phyloP scores from a whole-genome alignment of 1,140 invertebrate genomes.

The Drosophila cardini region DNA sequence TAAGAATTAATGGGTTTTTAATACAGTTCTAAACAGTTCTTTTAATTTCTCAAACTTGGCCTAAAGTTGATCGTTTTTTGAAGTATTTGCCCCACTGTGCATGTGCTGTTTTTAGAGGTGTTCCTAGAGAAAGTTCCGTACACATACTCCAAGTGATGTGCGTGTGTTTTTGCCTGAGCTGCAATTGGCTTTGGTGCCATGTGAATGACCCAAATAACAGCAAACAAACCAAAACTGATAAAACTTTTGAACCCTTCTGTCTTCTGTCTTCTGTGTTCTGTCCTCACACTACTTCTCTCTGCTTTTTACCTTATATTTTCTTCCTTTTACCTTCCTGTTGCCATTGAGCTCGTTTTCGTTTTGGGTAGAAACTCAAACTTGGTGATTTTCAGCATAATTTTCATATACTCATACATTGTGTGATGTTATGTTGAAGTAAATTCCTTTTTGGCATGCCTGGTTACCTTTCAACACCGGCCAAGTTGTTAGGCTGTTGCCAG shows the following conservation, averaged over 20 bases:
- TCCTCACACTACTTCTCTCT: too few species aligned
- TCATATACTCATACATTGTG: slow-evolving; percentile 46
- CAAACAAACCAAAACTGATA: slow-evolving; percentile 61
- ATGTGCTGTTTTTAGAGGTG: not conserved
- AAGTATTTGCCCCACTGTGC: slow-evolving; percentile 37
- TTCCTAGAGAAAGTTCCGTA: slow-evolving; percentile 10
- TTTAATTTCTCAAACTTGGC: too few species aligned
- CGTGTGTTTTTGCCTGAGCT: slow-evolving; percentile 53
- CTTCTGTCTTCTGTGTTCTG: not conserved
- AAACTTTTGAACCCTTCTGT: slow-evolving; percentile 25
- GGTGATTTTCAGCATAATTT: slow-evolving; percentile 61
- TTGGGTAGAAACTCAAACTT: slow-evolving; percentile 32
- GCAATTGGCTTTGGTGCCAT: slow-evolving; percentile 68
- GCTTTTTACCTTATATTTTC: too few species aligned
- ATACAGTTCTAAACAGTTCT: too few species aligned
- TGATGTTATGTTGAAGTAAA: slow-evolving; percentile 83
- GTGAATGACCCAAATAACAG: slow-evolving; percentile 84
- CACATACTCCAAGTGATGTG: slow-evolving; percentile 35
- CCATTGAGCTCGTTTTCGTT: slow-evolving; percentile 83
- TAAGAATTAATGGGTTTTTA: too few species aligned
- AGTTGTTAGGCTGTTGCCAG: slow-evolving; percentile 61
- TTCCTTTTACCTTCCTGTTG: slow-evolving; percentile 28
- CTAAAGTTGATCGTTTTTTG: not conserved
- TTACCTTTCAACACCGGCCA: slow-evolving; percentile 12
- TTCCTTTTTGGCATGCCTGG: slow-evolving; percentile 63